Conservation (phyloP, 1,140 invertebrate species). For the Brachionus angularis region DNA sequence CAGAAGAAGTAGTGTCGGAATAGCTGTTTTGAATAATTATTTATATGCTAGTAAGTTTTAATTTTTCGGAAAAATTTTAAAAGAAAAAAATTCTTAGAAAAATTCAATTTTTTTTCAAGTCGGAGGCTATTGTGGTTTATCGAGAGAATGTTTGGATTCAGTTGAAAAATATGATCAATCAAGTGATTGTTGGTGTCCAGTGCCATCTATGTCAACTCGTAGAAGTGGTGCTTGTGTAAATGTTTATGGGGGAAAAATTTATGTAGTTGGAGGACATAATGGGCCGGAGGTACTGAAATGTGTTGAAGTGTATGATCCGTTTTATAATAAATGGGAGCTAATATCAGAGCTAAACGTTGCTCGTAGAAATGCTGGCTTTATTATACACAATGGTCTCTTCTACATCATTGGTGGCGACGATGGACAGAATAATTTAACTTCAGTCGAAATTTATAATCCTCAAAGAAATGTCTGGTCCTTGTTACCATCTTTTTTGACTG, state of each 20-base stretch:
- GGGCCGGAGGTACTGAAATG: conserved; percentile 2
- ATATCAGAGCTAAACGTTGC: conserved; percentile 2
- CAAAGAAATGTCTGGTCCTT: conserved; percentile 31
- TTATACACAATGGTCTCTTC: conserved; percentile 15
- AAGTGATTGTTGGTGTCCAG: conserved; percentile 6
- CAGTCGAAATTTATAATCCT: conserved; percentile 38
- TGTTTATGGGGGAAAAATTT: conserved; percentile 26
- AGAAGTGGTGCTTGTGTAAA: conserved; percentile 14
- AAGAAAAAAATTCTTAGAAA: background rate
- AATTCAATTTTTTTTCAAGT: conserved; percentile 14
- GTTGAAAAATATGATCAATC: conserved; percentile 20
- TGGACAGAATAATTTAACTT: background rate
- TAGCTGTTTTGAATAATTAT: conserved; percentile 35
- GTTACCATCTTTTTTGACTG: conserved; percentile 11
- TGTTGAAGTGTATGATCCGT: conserved; percentile 32
- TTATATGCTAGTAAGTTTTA: conserved; percentile 20
- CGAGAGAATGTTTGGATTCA: conserved; percentile 20
- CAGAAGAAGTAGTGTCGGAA: conserved; percentile 15
- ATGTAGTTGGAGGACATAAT: conserved; percentile 35
- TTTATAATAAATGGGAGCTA: background rate
- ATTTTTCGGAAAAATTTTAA: background rate
- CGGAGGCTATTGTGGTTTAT: conserved; percentile 15
- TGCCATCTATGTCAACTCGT: background rate
- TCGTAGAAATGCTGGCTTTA: conserved; percentile 5
- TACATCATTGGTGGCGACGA: conserved; percentile 38